Evolutionary conservation across 2,797 vertebrate species (phyloP).

Genomic region (Lerista edwardsae): DNA sequence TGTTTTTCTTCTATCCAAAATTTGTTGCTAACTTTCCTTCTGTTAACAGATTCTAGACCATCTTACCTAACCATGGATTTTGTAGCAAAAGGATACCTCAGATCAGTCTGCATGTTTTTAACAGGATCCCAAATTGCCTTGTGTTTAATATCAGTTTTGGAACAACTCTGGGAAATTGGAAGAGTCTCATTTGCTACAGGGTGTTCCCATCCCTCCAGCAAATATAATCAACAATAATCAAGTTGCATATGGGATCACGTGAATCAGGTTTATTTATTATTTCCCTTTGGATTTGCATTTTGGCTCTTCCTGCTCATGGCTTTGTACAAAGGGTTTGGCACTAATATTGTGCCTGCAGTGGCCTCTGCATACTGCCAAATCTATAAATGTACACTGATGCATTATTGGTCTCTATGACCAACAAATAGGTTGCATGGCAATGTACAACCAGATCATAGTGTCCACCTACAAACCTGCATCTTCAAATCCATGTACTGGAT

Average conservation of each 20-base stretch:
- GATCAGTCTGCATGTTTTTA: no score
- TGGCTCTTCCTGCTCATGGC: neutral
- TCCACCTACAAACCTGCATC: neutral
- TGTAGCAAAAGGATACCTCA: no score
- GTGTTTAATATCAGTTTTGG: no score
- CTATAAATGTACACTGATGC: neutral
- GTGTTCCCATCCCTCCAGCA: no score
- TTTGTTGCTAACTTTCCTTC: neutral
- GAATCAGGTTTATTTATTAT: neutral
- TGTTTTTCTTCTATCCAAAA: no score
- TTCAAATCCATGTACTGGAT: neutral
- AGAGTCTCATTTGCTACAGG: no score
- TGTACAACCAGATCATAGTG: neutral
- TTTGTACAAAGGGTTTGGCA: neutral
- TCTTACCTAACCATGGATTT: no score
- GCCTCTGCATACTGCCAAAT: neutral
- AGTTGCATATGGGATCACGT: no score
- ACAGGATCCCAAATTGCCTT: no score
- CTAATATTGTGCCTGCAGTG: neutral
- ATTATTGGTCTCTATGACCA: neutral
- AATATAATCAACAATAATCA: no score
- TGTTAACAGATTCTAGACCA: neutral
- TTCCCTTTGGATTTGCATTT: neutral
- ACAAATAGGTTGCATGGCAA: neutral
- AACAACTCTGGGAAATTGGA: no score